Conservation (phyloP, 2,113 vertebrate genomes). For the Bagarius yarrelli region DNA sequence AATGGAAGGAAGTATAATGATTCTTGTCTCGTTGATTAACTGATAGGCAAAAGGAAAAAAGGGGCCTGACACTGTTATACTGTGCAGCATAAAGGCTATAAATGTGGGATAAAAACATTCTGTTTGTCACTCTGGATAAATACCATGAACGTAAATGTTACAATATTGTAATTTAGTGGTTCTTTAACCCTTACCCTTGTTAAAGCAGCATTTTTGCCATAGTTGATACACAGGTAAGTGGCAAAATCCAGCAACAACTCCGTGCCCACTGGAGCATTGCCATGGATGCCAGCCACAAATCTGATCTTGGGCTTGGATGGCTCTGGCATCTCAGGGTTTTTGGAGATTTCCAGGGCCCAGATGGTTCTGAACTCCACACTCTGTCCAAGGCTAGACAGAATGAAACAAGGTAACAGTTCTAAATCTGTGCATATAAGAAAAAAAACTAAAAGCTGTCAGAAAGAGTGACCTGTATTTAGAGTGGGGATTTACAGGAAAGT, state of each 20-base stretch:
- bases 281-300: conserved; percentile 91
- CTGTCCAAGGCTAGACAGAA: conserved; percentile 82
- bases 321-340: conserved; percentile 82
- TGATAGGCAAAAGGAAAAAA: conserved; percentile 51
- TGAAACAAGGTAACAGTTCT: neutral
- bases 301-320: conserved; percentile 90
- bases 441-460: neutral
- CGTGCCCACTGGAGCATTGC: conserved; percentile 90
- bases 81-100: neutral
- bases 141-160: too few species aligned
- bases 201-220: conserved; percentile 86
- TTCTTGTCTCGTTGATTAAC: conserved; percentile 89
- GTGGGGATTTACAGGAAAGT: neutral
- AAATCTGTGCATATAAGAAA: neutral
- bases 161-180: too few species aligned
- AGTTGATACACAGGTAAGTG: conserved; percentile 89
- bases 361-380: conserved; percentile 87
- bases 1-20: conserved; percentile 90
- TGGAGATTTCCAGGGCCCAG: conserved; percentile 93
- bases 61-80: neutral
- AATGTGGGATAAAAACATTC: neutral
- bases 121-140: too few species aligned
- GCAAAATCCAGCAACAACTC: conserved; percentile 92
- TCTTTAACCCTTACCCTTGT: conserved; percentile 75
- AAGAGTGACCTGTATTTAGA: neutral